A percentile compares a stretch with the other conserved stretches of the same genome.
These are phyloP conservation scores for Elephas maximus DNA, from an alignment of 2,113 vertebrate species.

Conservation along the genomic window DNA sequence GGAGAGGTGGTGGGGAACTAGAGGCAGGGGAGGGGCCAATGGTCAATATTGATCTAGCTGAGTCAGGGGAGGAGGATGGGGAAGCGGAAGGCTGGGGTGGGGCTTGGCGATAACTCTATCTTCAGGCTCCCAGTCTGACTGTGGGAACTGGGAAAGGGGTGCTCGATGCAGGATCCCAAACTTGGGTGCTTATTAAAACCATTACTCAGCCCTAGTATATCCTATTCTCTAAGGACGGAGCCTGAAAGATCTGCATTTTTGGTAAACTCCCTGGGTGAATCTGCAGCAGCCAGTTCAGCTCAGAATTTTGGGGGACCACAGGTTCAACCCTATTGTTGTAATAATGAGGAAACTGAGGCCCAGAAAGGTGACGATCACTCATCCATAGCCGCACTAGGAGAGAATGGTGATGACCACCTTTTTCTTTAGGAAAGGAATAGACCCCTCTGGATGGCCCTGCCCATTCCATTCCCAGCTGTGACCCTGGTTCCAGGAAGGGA, in stretches of 20 bases:
- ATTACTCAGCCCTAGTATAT: background rate
- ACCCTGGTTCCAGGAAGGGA: background rate
- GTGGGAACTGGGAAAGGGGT: background rate
- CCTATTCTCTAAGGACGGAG: background rate
- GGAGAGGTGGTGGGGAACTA: background rate
- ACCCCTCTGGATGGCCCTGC: background rate
- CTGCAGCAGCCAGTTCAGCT: background rate
- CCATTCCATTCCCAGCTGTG: background rate
- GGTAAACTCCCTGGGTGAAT: background rate
- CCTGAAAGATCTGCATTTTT: background rate
- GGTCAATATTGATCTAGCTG: conserved; percentile 65
- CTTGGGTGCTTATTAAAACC: background rate
- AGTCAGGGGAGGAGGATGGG: background rate
- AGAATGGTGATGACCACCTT: background rate
- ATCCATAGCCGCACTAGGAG: background rate
- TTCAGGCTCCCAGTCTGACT: background rate
- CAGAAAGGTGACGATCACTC: background rate
- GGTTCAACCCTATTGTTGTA: background rate
- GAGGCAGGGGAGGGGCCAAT: background rate
- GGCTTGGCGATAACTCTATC: background rate
- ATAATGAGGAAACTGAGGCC: background rate
- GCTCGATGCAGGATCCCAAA: background rate
- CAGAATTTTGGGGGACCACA: background rate
- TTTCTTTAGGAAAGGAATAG: background rate
- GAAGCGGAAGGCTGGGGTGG: background rate